Evolutionary conservation across 1,140 invertebrate genomes (phyloP).

Genomic region (Periplaneta americana): DNA sequence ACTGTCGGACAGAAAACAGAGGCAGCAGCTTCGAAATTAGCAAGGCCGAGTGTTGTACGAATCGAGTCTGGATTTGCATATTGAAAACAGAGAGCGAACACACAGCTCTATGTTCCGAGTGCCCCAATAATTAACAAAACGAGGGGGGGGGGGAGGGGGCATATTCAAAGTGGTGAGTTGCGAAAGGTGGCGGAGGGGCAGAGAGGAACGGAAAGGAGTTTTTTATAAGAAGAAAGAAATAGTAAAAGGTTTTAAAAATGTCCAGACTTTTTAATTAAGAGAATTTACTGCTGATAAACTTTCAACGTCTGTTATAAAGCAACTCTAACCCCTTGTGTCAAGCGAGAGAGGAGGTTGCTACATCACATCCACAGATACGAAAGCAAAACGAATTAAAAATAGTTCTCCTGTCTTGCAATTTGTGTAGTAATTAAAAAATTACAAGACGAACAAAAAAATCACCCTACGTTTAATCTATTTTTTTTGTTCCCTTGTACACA

Average conservation of each 20-base stretch:
- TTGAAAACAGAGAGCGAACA: background rate
- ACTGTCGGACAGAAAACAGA: background rate
- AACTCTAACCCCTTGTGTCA: background rate
- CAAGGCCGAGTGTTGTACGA: background rate
- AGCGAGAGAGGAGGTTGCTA: background rate
- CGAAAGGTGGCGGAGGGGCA: background rate
- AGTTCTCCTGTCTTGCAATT: background rate
- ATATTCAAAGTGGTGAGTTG: background rate
- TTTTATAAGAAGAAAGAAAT: constrained; percentile 3
- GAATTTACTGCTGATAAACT: constrained; percentile 14
- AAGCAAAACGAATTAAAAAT: background rate
- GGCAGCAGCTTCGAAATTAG: background rate
- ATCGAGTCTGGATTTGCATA: background rate
- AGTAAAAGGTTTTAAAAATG: constrained; percentile 7
- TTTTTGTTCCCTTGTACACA: background rate
- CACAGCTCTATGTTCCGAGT: background rate
- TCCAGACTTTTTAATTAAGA: constrained; percentile 14
- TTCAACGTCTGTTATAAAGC: background rate
- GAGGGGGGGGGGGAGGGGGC: background rate
- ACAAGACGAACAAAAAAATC: background rate
- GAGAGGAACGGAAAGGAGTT: background rate
- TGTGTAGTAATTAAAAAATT: constrained; percentile 1
- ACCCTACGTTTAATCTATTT: background rate
- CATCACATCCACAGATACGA: background rate
- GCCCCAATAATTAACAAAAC: background rate